These are phyloP conservation scores for Pyrgus malvae DNA, from an alignment of 2,888 invertebrate species.

Conservation along the genomic window DNA sequence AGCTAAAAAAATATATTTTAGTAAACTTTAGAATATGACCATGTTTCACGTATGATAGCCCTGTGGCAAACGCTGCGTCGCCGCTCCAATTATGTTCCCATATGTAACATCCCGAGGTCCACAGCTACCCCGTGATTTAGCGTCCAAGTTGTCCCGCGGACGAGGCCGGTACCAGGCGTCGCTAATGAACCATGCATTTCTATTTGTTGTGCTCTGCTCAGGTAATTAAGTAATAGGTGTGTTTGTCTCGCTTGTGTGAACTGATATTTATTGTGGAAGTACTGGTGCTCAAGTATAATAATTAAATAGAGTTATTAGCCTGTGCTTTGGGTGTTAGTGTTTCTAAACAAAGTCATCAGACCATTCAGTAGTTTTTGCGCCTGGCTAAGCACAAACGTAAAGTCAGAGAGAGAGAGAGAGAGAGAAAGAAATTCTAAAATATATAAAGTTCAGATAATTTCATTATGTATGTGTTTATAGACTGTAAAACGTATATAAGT, in stretches of 20 bases:
- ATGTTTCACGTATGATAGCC: too few relatives aligned
- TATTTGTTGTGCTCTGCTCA: constrained; percentile 69
- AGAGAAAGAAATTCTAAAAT: too few relatives aligned
- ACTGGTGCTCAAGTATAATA: background rate
- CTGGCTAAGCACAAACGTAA: too few relatives aligned
- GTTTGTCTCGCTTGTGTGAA: constrained; percentile 37
- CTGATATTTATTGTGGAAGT: constrained; percentile 23
- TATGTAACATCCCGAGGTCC: constrained; percentile 52
- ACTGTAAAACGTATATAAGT: too few relatives aligned
- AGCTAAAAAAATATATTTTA: too few relatives aligned
- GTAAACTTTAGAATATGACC: too few relatives aligned
- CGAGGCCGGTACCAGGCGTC: constrained; percentile 55
- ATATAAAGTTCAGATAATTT: too few relatives aligned
- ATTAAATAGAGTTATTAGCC: background rate
- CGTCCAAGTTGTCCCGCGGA: constrained; percentile 71
- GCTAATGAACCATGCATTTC: constrained; percentile 78
- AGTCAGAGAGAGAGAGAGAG: too few relatives aligned
- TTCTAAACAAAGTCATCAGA: too few relatives aligned
- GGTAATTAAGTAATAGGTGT: constrained; percentile 71
- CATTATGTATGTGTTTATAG: too few relatives aligned
- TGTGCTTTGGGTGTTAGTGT: background rate
- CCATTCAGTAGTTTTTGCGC: too few relatives aligned
- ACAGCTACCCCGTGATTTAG: constrained; percentile 72
- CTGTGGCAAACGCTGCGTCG: background rate
- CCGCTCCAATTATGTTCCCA: constrained; percentile 32